phyloP scores from a whole-genome alignment of 1,140 invertebrate genomes.

The Dendroctonus valens region DNA sequence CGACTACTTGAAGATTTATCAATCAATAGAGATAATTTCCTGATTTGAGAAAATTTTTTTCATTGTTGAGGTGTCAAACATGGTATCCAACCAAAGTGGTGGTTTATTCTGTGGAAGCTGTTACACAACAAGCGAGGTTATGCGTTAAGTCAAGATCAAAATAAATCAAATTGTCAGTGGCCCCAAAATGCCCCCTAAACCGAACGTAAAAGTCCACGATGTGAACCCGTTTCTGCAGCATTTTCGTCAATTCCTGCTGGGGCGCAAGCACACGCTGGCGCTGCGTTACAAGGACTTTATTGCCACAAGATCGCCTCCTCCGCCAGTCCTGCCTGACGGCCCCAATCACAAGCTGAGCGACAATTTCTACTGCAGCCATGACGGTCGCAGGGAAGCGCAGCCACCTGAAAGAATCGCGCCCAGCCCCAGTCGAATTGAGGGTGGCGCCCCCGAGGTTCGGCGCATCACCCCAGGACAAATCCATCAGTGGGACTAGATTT shows the following conservation, averaged over 20 bases:
- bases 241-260: constrained; percentile 60
- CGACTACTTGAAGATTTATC: too few relatives aligned
- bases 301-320: constrained; percentile 65
- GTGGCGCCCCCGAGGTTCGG: constrained; percentile 39
- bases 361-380: constrained; percentile 79
- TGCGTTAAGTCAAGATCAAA: too few relatives aligned
- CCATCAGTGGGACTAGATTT: constrained; percentile 54
- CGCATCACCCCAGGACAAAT: constrained; percentile 55
- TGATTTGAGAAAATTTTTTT: too few relatives aligned
- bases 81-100: too few relatives aligned
- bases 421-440: constrained; percentile 34
- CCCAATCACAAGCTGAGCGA: constrained; percentile 64
- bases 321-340: constrained; percentile 72
- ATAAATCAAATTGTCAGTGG: too few relatives aligned
- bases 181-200: constrained; percentile 26
- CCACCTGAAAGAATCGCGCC: constrained; percentile 63
- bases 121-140: too few relatives aligned
- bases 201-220: constrained; percentile 52
- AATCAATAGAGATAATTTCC: too few relatives aligned
- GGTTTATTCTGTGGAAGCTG: too few relatives aligned
- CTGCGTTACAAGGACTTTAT: constrained; percentile 57
- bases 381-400: constrained; percentile 69
- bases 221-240: constrained; percentile 60
- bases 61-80: too few relatives aligned
- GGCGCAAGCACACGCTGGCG: constrained; percentile 61